phyloP scores from a whole-genome alignment of 2,888 invertebrate genomes.

The Drosophila maculinotata region DNA sequence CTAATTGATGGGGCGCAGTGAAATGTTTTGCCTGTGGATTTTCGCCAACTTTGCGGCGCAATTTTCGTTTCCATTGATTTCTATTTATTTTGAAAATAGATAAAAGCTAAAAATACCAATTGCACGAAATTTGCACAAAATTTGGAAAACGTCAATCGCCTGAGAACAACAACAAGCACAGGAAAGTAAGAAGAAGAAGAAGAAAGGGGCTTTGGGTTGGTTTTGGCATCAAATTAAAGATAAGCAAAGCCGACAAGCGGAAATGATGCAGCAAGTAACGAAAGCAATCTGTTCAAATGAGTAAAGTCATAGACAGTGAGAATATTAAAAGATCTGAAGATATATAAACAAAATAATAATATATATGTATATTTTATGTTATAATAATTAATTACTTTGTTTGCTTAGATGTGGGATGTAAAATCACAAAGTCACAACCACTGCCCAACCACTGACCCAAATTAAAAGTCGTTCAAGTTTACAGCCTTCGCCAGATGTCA shows the following conservation, averaged over 20 bases:
- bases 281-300: conserved; percentile 2
- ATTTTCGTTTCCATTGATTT: conserved; percentile 57
- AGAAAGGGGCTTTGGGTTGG: conserved; percentile 5
- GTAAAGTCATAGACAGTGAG: no score
- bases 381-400: neutral
- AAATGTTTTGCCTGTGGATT: conserved; percentile 29
- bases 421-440: no score
- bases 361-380: conserved; percentile 11
- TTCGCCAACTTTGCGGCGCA: conserved; percentile 54
- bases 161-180: neutral
- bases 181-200: neutral
- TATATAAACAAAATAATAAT: conserved; percentile 25
- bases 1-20: conserved; percentile 45
- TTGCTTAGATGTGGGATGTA: neutral
- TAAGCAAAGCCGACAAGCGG: conserved; percentile 48
- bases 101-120: conserved; percentile 52
- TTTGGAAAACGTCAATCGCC: conserved; percentile 57
- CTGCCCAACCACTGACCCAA: conserved; percentile 51
- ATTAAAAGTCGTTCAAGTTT: conserved; percentile 65
- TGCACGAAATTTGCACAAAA: conserved; percentile 38
- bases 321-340: neutral
- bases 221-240: conserved; percentile 53
- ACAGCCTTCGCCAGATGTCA: conserved; percentile 61
- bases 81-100: conserved; percentile 63
- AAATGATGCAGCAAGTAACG: conserved; percentile 58